These are phyloP conservation scores for Acrossocheilus fasciatus DNA, from an alignment of 2,797 vertebrate species.

Conservation along the genomic window DNA sequence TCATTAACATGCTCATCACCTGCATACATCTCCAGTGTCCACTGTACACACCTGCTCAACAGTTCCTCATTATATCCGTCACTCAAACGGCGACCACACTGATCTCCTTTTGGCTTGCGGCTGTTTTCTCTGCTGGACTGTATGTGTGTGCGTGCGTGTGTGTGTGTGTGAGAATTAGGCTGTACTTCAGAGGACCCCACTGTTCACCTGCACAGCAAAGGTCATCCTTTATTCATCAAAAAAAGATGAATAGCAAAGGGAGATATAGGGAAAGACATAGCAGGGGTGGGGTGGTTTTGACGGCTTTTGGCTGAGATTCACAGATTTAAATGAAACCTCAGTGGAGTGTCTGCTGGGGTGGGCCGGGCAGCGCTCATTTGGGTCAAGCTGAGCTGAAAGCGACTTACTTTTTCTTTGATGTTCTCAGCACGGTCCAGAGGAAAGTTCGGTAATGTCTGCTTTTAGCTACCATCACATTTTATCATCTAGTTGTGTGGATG, in stretches of 20 bases:
- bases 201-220: conserved; percentile 57
- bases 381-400: conserved; percentile 41
- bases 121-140: conserved; percentile 37
- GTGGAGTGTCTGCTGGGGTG: conserved; percentile 12
- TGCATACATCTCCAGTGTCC: background rate
- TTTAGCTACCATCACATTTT: background rate
- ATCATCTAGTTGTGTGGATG: background rate
- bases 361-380: conserved; percentile 36
- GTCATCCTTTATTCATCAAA: conserved; percentile 65
- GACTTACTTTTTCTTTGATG: conserved; percentile 41
- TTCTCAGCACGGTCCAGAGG: conserved; percentile 26
- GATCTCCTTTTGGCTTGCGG: conserved; percentile 45
- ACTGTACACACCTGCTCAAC: conserved; percentile 32
- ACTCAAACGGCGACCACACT: conserved; percentile 30
- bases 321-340: conserved; percentile 52
- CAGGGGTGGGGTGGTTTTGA: conserved; percentile 40
- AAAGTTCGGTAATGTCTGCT: background rate
- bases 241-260: conserved; percentile 51
- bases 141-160: conserved; percentile 1
- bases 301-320: conserved; percentile 50
- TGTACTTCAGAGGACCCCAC: conserved; percentile 36
- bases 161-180: conserved; percentile 32
- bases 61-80: conserved; percentile 40
- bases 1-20: conserved; percentile 46
- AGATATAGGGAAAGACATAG: conserved; percentile 27